phyloP scores from a whole-genome alignment of 2,113 vertebrate genomes.

The Protomyctophum bolini region DNA sequence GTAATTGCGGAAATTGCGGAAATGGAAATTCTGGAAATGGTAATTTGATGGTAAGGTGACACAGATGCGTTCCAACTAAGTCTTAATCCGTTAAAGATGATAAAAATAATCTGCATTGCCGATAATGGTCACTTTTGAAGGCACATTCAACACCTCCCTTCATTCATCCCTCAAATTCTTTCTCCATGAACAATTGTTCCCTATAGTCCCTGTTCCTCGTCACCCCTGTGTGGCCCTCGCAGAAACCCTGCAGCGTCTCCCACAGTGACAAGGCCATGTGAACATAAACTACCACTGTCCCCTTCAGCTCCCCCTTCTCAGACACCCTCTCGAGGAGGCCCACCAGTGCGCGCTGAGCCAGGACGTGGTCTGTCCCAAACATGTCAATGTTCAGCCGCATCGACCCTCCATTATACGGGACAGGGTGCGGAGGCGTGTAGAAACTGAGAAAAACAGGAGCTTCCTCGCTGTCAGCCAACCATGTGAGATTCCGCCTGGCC shows the following conservation, averaged over 20 bases:
- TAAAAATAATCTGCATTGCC: too few relatives aligned
- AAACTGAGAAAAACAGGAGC: slow-evolving; percentile 47
- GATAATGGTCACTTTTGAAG: too few relatives aligned
- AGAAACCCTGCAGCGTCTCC: slow-evolving; percentile 33
- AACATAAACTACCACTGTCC: slow-evolving; percentile 26
- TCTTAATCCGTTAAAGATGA: too few relatives aligned
- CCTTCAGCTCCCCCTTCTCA: slow-evolving; percentile 17
- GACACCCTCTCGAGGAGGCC: slow-evolving; percentile 38
- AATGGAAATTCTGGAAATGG: too few relatives aligned
- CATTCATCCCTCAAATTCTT: slow-evolving; percentile 1
- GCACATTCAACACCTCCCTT: too few relatives aligned
- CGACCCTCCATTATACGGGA: slow-evolving; percentile 46
- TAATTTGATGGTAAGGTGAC: too few relatives aligned
- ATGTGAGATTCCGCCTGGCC: slow-evolving; percentile 43
- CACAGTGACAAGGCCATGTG: slow-evolving; percentile 35
- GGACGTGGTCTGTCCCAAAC: slow-evolving; percentile 32
- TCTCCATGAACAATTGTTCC: slow-evolving; percentile 53
- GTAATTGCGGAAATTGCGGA: too few relatives aligned
- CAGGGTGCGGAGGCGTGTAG: slow-evolving; percentile 42
- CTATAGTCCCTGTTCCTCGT: not conserved
- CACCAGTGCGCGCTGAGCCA: slow-evolving; percentile 34
- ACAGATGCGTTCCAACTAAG: too few relatives aligned
- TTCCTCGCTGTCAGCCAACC: slow-evolving; percentile 38
- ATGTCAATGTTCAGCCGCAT: slow-evolving; percentile 50
- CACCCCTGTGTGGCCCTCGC: slow-evolving; percentile 31